phyloP scores from a whole-genome alignment of 2,113 vertebrate species.

The Okapia johnstoni region DNA sequence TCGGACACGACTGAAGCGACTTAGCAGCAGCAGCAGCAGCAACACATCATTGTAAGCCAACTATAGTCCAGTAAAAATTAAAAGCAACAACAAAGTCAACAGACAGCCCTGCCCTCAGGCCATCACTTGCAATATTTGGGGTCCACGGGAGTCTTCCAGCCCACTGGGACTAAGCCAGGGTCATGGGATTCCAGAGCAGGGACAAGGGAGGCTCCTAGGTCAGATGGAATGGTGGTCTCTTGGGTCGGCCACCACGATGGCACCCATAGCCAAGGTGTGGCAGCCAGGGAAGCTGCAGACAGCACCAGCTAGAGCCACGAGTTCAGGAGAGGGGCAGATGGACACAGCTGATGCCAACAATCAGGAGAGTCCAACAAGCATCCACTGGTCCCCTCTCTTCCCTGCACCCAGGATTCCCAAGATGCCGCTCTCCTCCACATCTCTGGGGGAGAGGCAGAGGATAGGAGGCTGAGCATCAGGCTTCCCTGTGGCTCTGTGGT shows the following conservation, averaged over 20 bases:
- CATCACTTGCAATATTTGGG: rapidly evolving
- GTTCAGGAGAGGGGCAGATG: neutral
- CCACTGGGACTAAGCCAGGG: neutral
- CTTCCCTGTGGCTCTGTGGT: neutral
- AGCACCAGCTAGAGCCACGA: rapidly evolving
- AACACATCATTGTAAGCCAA: neutral
- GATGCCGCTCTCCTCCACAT: rapidly evolving
- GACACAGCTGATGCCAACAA: neutral
- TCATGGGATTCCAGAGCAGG: no score
- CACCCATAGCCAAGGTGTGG: rapidly evolving
- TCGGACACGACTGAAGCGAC: no score
- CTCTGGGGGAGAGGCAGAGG: neutral
- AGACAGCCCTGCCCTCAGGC: neutral
- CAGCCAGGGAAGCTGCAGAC: rapidly evolving
- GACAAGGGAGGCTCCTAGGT: no score
- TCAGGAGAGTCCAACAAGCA: no score
- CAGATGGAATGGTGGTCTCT: rapidly evolving
- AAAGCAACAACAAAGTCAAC: neutral
- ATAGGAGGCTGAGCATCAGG: rapidly evolving
- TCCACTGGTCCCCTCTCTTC: rapidly evolving
- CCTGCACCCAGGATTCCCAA: rapidly evolving
- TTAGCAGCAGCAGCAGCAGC: no score
- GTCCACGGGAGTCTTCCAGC: no score
- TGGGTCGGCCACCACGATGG: rapidly evolving
- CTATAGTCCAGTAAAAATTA: neutral